Evolutionary conservation across 2,113 vertebrate species (phyloP).

Genomic region (Phaethon lepturus): DNA sequence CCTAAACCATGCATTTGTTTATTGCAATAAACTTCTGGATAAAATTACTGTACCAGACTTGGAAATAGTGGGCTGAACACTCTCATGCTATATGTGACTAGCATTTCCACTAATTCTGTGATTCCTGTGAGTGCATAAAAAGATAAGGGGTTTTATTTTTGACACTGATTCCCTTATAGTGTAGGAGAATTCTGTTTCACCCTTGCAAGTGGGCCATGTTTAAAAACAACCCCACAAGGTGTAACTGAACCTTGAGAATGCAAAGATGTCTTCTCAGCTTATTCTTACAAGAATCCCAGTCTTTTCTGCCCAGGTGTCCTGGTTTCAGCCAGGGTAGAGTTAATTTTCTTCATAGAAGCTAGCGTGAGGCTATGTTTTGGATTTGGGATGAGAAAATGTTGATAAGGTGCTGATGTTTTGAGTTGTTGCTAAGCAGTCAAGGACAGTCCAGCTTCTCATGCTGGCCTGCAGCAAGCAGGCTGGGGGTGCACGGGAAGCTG

Average conservation of each 20-base stretch:
- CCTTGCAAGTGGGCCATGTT: neutral
- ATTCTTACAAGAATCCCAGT: accelerated
- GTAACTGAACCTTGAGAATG: neutral
- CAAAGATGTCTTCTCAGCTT: neutral
- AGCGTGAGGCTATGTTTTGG: too few species aligned
- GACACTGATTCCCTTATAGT: neutral
- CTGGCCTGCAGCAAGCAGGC: too few species aligned
- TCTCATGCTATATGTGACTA: neutral
- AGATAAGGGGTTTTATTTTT: neutral
- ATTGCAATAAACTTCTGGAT: neutral
- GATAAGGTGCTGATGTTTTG: too few species aligned
- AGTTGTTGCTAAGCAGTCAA: too few species aligned
- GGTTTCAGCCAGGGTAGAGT: too few species aligned
- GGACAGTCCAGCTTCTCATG: too few species aligned
- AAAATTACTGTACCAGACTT: neutral
- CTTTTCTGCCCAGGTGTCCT: neutral
- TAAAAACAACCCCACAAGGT: neutral
- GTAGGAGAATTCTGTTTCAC: neutral
- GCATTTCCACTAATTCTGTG: neutral
- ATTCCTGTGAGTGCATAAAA: neutral
- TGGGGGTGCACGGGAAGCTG: too few species aligned
- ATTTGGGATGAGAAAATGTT: too few species aligned
- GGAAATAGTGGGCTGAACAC: neutral
- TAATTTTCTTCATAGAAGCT: too few species aligned
- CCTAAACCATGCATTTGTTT: neutral